phyloP scores from a whole-genome alignment of 2,113 vertebrate species.

The Struthio camelus region DNA sequence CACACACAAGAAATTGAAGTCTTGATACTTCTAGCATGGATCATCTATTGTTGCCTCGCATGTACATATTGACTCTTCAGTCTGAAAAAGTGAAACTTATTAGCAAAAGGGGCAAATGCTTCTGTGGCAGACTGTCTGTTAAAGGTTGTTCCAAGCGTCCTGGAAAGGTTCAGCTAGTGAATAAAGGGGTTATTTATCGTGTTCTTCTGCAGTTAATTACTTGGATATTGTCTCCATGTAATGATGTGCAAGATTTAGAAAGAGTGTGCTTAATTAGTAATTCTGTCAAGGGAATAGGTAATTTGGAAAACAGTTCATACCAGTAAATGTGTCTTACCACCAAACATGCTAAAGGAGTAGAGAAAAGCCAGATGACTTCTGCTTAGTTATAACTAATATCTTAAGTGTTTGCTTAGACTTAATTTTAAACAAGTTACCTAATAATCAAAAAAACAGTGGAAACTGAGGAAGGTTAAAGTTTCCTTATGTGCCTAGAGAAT shows the following conservation, averaged over 20 bases:
- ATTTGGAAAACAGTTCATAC: neutral
- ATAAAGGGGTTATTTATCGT: neutral
- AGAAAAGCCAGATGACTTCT: neutral
- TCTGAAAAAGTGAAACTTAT: neutral
- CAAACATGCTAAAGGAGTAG: neutral
- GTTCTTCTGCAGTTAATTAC: neutral
- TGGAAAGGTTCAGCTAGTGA: neutral
- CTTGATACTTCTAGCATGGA: neutral
- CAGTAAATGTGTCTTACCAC: neutral
- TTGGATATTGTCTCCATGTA: neutral
- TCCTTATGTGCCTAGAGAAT: neutral
- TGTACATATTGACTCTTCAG: neutral
- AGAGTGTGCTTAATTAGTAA: neutral
- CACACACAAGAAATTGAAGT: rapidly evolving
- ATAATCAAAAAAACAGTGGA: neutral
- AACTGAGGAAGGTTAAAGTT: neutral
- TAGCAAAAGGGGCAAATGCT: neutral
- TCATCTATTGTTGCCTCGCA: neutral
- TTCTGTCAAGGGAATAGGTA: neutral
- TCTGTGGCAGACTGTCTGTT: neutral
- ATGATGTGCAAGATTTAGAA: neutral
- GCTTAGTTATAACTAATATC: neutral
- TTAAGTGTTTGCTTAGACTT: neutral
- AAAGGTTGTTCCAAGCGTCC: neutral
- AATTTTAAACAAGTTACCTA: neutral